Evolutionary conservation across 2,113 vertebrate species (phyloP).

Genomic region (Lophius piscatorius): DNA sequence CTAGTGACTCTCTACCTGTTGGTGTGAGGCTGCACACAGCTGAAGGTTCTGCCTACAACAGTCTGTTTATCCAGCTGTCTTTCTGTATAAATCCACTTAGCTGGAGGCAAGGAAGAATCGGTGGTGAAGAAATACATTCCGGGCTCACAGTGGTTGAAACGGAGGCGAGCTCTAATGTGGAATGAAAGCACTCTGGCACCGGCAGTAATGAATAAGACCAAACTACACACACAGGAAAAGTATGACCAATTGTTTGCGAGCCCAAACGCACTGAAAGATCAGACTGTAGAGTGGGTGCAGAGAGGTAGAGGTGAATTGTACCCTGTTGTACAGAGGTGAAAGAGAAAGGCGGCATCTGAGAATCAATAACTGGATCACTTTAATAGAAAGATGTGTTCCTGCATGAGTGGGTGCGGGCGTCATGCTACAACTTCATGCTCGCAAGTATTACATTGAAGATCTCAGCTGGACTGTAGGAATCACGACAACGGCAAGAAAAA

Average conservation of each 20-base stretch:
- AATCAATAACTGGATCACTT: constrained; percentile 67
- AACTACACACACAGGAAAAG: constrained; percentile 17
- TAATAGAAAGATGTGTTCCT: constrained; percentile 49
- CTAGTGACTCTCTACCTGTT: constrained; percentile 10
- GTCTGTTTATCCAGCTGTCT: constrained; percentile 73
- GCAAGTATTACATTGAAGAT: too few relatives aligned
- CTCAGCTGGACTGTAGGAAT: neutral
- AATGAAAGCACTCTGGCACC: constrained; percentile 24
- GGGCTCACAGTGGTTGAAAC: constrained; percentile 32
- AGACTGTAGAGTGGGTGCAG: constrained; percentile 9
- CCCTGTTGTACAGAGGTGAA: constrained; percentile 47
- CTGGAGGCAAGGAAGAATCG: constrained; percentile 36
- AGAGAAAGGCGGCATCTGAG: constrained; percentile 40
- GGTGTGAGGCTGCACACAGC: constrained; percentile 26
- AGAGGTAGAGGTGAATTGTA: constrained; percentile 12
- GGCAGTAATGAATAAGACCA: constrained; percentile 24
- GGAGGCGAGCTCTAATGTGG: constrained; percentile 35
- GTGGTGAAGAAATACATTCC: constrained; percentile 28
- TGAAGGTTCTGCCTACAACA: constrained; percentile 46
- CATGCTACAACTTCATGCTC: too few relatives aligned
- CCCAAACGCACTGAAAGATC: constrained; percentile 9
- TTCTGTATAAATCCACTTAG: constrained; percentile 65
- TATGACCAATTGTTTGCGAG: too few relatives aligned
- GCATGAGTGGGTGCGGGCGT: too few relatives aligned
- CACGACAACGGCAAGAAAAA: neutral